Evolutionary conservation across 2,888 invertebrate genomes (phyloP), one percentile per base, ranked within the genome.

Genomic region (Neuroscelio doddi): DNA sequence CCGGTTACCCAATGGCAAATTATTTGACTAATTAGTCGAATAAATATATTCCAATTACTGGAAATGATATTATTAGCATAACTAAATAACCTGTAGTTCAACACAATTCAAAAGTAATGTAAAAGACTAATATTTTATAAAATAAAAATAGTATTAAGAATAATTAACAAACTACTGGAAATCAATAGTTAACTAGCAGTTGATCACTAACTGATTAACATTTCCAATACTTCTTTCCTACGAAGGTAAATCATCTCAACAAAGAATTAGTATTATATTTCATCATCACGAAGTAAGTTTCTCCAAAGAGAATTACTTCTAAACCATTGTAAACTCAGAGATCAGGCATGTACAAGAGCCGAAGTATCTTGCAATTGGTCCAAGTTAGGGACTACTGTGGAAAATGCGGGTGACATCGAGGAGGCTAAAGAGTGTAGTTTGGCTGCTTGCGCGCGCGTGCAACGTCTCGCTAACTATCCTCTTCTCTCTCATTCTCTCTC

Each of bases 281-380:
- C 69, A 71, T 73, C 75, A 71, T 71, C 69, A 53, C 68, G 72
- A 8, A 8, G 8, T 8, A 26, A 26, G 26, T 26, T 8, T 26
- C 32, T 32, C 9, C 14, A 14, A 8, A 15, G 14, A 36, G n/a
- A n/a, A n/a, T n/a, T n/a, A n/a, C n/a, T n/a, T n/a, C n/a, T n/a
- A n/a, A n/a, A 21, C 21, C 10, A n/a, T 21, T 10, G 39, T 41
- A 41, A 41, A 26, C 41, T 41, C 12, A 26, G 26, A 41, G 26
- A 41, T n/a, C 41, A 41, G 26, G 41, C 21, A 26, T 41, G 26
- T 39, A n/a, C 24, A 16, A 21, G 27, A 9, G 14, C 57, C 34
- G 59, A 50, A n/a, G n/a, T n/a, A 76, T 76, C 75, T 72, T 70
- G 64, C 70, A 69, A 80, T 78, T 77, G 77, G 72, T 75, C 73